A percentile compares a stretch with the other conserved stretches of the same genome.
phyloP scores from a whole-genome alignment of 2,888 invertebrate genomes.

The Escarpia spicata region DNA sequence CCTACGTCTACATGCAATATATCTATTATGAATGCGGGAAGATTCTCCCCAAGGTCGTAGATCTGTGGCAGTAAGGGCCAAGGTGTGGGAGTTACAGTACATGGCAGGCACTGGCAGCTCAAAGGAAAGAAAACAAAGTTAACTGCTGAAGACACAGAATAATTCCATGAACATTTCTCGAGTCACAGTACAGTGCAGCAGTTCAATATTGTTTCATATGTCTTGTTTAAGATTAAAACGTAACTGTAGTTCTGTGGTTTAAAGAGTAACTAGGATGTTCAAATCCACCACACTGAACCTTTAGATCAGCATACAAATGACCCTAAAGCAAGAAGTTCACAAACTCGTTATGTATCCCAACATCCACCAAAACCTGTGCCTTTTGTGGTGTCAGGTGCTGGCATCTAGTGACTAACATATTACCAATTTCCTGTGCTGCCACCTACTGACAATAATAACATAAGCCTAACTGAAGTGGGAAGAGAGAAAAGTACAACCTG shows the following conservation, averaged over 20 bases:
- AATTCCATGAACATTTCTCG: background rate
- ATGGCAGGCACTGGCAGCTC: background rate
- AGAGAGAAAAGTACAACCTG: background rate
- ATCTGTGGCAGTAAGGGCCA: background rate
- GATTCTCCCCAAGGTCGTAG: background rate
- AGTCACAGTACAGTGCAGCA: background rate
- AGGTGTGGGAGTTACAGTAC: background rate
- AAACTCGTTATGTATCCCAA: background rate
- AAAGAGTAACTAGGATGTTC: background rate
- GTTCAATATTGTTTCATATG: background rate
- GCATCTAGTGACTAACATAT: background rate
- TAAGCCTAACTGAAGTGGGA: background rate
- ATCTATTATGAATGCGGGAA: background rate
- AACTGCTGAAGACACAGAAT: background rate
- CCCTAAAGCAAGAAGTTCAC: background rate
- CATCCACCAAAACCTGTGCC: background rate
- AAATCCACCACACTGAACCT: background rate
- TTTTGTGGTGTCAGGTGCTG: background rate
- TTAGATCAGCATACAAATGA: background rate
- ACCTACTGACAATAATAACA: background rate
- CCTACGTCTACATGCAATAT: background rate
- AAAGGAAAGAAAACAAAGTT: background rate
- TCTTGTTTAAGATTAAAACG: background rate
- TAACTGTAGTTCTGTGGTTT: background rate
- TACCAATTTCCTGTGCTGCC: background rate